Evolutionary conservation across 2,888 invertebrate species (phyloP), one percentile per base, ranked within the genome.

Genomic region (Listrodromus nycthemerus): DNA sequence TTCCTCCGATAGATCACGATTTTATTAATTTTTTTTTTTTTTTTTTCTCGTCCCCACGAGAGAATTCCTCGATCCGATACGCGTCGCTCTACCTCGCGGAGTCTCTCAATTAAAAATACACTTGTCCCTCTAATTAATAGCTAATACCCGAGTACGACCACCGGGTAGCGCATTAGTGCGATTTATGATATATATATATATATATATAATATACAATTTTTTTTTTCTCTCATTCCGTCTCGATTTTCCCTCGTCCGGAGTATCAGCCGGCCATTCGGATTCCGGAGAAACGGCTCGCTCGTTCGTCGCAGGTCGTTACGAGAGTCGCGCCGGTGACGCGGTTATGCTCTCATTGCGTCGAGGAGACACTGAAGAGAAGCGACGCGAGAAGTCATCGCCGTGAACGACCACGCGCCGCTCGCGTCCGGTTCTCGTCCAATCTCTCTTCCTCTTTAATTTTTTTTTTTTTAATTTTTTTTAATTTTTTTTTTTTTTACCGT

Each of bases 271-370:
- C 33, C 30, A 37, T 21, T 37, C 37, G 45, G 50, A 65, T 63
- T 74, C 48, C 63, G 63, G 74, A 50, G 74, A 50, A 74, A 74
- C 45, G 24, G 24, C 21, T 13, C 13, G 24, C 58, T 71, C 55
- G 71, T 16, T 71, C 41, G 63, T 63, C 63, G 48, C 30, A 63
- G 63, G 63, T 63, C 63, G 74, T 71, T 71, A 58, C 71, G 58
- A 71, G 24, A 58, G 55, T 58, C 58, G 58, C 13, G 30, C 24
- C 71, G 71, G 71, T 50, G 30, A 63, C 63, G 63, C 74, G 30
- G 63, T 74, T 89, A 86, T 87, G 88, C 88, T 89, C 89, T 88
- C 88, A 86, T 88, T 89, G 85, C 81, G 80, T 78, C 85, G 81
- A 84, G 86, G 82, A 85, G 84, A 81, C 82, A 83, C 83, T 82